phyloP scores from a whole-genome alignment of 2,888 invertebrate genomes.

The Choristoneura rosaceana region DNA sequence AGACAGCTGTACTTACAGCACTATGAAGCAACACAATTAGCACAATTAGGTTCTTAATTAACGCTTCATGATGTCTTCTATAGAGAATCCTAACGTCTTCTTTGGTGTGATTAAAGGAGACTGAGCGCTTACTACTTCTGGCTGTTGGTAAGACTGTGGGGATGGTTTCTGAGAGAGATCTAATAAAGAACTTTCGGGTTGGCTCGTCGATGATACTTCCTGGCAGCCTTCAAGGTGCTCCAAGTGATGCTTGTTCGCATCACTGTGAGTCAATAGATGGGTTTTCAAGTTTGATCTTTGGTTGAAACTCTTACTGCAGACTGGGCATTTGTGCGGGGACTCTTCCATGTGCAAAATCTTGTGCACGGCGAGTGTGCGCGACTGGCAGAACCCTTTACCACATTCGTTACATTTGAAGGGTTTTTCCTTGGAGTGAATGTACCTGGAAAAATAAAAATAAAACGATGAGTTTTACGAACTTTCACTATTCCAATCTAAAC shows the following conservation, averaged over 20 bases:
- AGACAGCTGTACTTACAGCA: conserved; percentile 45
- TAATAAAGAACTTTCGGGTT: conserved; percentile 77
- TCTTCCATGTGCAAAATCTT: conserved; percentile 97
- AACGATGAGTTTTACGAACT: conserved; percentile 48
- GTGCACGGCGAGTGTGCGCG: conserved; percentile 97
- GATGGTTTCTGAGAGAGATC: conserved; percentile 86
- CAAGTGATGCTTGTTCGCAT: conserved; percentile 83
- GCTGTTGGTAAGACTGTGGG: conserved; percentile 61
- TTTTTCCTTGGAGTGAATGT: conserved; percentile 99
- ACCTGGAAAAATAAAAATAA: conserved; percentile 86
- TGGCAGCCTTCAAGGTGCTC: conserved; percentile 82
- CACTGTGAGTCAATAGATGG: conserved; percentile 95
- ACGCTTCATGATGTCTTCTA: conserved; percentile 95
- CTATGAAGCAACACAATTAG: conserved; percentile 44
- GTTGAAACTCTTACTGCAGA: conserved; percentile 95
- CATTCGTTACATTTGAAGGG: conserved; percentile 99
- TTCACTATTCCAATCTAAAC: conserved; percentile 54
- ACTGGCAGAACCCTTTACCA: conserved; percentile 99
- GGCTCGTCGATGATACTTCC: conserved; percentile 82
- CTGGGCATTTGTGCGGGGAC: conserved; percentile 96
- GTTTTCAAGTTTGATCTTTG: conserved; percentile 97
- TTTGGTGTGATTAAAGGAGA: conserved; percentile 76
- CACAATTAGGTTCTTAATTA: conserved; percentile 66
- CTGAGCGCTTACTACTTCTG: conserved; percentile 62
- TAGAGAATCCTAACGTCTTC: conserved; percentile 90